phyloP scores from a whole-genome alignment of 2,797 vertebrate genomes.

The Neopelma chrysocephalum region DNA sequence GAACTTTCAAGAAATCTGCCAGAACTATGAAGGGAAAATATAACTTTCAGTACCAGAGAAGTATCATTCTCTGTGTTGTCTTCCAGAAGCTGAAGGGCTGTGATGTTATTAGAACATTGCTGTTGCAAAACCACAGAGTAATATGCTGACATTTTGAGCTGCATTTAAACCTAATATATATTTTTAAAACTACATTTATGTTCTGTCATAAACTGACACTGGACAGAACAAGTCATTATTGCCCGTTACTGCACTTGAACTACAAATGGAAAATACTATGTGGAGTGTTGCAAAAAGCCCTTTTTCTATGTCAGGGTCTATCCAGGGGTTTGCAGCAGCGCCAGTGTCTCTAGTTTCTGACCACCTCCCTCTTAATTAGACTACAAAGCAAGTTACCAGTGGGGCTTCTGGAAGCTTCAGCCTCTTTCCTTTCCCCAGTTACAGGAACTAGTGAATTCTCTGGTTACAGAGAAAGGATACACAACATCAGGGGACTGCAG shows the following conservation, averaged over 20 bases:
- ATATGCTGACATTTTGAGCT: conserved; percentile 54
- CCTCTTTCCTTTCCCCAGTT: not conserved
- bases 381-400: not conserved
- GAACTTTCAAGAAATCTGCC: conserved; percentile 32
- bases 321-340: not conserved
- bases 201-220: conserved; percentile 53
- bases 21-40: conserved; percentile 59
- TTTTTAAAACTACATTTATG: conserved; percentile 40
- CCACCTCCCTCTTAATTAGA: not conserved
- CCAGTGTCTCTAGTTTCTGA: not conserved
- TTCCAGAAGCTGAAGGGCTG: conserved; percentile 50
- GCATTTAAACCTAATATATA: conserved; percentile 40
- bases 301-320: not conserved
- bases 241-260: not conserved
- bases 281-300: not conserved
- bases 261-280: conserved; percentile 15
- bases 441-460: not conserved
- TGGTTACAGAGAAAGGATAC: not conserved
- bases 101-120: conserved; percentile 50
- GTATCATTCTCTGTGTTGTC: conserved; percentile 7
- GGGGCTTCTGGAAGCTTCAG: not conserved
- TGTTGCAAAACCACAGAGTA: conserved; percentile 67
- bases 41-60: conserved; percentile 37
- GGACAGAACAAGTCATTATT: conserved; percentile 34
- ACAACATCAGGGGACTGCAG: not conserved